These are phyloP conservation scores for Anomalospiza imberbis DNA, from an alignment of 2,797 vertebrate species.

Conservation along the genomic window DNA sequence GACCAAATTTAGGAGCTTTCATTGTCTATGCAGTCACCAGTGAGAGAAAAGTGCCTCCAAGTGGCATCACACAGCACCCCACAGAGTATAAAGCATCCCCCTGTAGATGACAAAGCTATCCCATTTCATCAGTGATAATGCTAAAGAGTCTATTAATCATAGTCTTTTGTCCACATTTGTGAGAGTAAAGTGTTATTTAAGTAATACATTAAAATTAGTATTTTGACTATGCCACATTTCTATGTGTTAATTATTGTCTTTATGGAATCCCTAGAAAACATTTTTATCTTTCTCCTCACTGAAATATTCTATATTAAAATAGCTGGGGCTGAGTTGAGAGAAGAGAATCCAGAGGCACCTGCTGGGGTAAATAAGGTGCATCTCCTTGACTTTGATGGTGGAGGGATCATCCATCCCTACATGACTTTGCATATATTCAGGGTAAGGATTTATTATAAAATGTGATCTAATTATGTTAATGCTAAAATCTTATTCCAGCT, in stretches of 20 bases:
- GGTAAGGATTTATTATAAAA: neutral
- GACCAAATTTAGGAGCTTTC: neutral
- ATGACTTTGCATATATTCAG: neutral
- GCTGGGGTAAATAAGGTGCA: neutral
- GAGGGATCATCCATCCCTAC: neutral
- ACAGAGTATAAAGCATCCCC: neutral
- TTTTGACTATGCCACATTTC: neutral
- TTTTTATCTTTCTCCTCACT: neutral
- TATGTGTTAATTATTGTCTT: neutral
- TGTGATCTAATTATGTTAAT: neutral
- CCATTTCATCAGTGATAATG: neutral
- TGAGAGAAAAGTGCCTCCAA: neutral
- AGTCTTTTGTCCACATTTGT: neutral
- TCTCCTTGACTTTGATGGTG: neutral
- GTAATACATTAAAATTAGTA: neutral
- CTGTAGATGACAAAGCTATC: neutral
- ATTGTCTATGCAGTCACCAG: neutral
- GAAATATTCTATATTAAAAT: neutral
- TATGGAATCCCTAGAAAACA: neutral
- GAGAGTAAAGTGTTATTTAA: neutral
- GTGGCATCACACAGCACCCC: neutral
- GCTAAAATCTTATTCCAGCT: neutral
- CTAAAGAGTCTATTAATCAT: neutral
- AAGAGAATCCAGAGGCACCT: neutral
- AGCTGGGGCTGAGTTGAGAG: neutral